Conservation (phyloP, 2,797 vertebrate species). For the Microctenopoma steveboyesi region DNA sequence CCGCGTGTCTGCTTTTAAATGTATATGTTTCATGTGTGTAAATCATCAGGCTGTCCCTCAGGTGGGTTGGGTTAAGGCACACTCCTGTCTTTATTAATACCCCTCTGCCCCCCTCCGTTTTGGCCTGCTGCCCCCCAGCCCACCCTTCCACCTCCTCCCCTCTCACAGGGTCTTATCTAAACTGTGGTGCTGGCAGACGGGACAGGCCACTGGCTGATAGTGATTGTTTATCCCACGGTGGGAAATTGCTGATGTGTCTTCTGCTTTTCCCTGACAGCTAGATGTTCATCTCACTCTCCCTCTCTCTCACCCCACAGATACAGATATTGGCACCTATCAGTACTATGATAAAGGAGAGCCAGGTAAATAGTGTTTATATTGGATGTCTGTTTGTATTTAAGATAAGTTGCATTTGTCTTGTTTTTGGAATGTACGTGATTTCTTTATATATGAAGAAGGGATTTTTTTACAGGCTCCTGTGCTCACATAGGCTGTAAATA, state of each 20-base stretch:
- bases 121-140: conserved; percentile 31
- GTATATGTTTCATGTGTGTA: conserved; percentile 56
- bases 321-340: conserved; percentile 93
- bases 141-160: conserved; percentile 14
- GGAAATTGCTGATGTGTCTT: conserved; percentile 83
- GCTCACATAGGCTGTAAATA: conserved; percentile 22
- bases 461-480: conserved; percentile 31
- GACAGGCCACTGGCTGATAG: conserved; percentile 83
- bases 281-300: conserved; percentile 74
- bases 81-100: conserved; percentile 77
- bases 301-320: conserved; percentile 82
- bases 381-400: conserved; percentile 76
- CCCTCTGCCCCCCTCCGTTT: conserved; percentile 48
- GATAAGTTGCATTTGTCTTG: conserved; percentile 75
- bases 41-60: conserved; percentile 66
- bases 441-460: conserved; percentile 61
- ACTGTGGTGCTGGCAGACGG: conserved; percentile 78
- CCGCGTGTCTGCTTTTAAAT: conserved; percentile 48
- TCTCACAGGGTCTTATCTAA: conserved; percentile 76
- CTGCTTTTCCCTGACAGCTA: conserved; percentile 79
- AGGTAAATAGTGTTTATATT: conserved; percentile 87
- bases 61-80: conserved; percentile 57
- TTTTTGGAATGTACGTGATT: conserved; percentile 67
- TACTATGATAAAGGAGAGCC: conserved; percentile 92
- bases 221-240: conserved; percentile 84